Base-by-base conservation (phyloP, 2,113 vertebrate genomes). In the Excalfactoria chinensis region DNA sequence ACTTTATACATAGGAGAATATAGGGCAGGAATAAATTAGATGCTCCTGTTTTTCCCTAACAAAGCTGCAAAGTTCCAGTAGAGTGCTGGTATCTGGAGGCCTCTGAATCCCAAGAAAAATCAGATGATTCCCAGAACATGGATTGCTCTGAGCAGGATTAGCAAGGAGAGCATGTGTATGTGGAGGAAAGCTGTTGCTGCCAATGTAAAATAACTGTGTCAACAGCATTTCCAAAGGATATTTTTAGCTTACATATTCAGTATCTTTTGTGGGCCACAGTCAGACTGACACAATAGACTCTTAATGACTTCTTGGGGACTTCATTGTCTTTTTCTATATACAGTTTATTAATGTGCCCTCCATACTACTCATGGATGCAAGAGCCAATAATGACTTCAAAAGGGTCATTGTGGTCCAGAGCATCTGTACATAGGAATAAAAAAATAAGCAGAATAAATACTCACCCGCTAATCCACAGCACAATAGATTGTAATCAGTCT, bases 261-360 rank as follows among this genome's bases (percentile, higher is more conserved):
- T 89, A 49, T 37, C 79, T 90, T 96, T 94, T 93, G 87, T 91
- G 85, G 94, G 89, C 94, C 95, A 92, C 74, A 96, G 95, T 95
- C 93, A 94, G 87, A 63, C 95, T 86, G 95, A 53, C 94, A 97
- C 95, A 97, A 97, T 96, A 97, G 95, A 80, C 85, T 94, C 93
- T 94, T 97, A 96, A 97, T 97, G 96, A 97, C 93, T 97, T 95
- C 94, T 92, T 81, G 28, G 89, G 78, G 89, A 95, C 94, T 95
- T 94, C 80, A 91, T 90, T 96, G 96, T 96, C 90, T 97, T 93
- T 76, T 95, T 96, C 93, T 93, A 87, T 95, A 86, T 81, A 72
- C 90, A 93, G 93, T 78, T 95, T 95, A 94, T 93, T 95, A 88
- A 94, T 72, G 90, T 93, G 88, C 93, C 92, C 89, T 96, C 78